Conservation (phyloP, 2,888 invertebrate species). For the Apodemia hepburni region DNA sequence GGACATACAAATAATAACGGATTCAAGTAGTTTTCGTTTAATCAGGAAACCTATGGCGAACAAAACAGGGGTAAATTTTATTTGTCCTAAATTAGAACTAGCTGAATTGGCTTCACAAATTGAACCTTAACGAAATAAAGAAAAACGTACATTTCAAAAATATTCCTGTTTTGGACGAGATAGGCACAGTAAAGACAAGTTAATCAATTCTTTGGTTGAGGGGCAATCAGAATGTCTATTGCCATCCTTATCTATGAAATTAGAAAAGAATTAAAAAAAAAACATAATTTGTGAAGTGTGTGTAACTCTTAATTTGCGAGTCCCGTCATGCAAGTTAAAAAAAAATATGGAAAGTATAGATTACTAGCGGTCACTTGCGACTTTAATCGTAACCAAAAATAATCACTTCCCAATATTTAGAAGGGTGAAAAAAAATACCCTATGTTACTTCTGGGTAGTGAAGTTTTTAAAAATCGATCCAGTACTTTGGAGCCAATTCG, state of each 20-base stretch:
- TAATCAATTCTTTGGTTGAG: slow-evolving; percentile 26
- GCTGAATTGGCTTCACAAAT: neutral
- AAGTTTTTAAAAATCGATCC: no score
- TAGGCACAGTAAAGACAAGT: slow-evolving; percentile 27
- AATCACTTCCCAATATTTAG: no score
- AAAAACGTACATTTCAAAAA: slow-evolving; percentile 25
- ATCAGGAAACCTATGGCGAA: neutral
- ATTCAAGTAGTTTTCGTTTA: slow-evolving; percentile 23
- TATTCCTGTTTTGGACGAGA: slow-evolving; percentile 22
- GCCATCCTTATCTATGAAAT: slow-evolving; percentile 31
- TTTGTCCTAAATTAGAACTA: neutral
- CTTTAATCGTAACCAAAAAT: no score
- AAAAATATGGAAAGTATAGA: slow-evolving; percentile 30
- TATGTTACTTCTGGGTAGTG: no score
- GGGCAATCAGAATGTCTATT: slow-evolving; percentile 22
- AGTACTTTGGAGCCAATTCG: no score
- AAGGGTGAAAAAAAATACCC: no score
- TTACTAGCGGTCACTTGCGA: no score
- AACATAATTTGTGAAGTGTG: slow-evolving; percentile 31
- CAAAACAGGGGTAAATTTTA: neutral
- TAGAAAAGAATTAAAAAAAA: slow-evolving; percentile 25
- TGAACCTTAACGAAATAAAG: slow-evolving; percentile 21
- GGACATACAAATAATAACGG: slow-evolving; percentile 28
- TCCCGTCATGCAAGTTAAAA: slow-evolving; percentile 33
- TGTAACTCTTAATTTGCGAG: slow-evolving; percentile 31